A percentile compares a stretch with the other conserved stretches of the same genome.
Conservation (phyloP, 2,797 vertebrate species). For the Brotula barbata region DNA sequence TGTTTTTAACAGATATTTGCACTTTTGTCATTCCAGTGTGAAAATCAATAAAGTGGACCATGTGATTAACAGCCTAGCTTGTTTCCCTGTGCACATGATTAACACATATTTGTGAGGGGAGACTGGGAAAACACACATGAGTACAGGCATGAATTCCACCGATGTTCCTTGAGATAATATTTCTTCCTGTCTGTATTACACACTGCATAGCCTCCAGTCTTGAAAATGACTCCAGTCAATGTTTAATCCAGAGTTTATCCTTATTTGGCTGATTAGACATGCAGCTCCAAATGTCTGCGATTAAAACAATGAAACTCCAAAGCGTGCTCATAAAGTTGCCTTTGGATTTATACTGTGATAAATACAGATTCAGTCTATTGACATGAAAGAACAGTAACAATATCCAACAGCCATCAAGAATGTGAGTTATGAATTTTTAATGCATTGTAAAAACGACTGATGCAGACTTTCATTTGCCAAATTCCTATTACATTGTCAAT, state of each 20-base stretch:
- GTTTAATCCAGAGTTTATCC: conserved; percentile 6
- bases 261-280: not conserved
- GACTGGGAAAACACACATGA: no score
- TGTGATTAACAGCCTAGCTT: conserved; percentile 42
- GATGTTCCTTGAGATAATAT: not conserved
- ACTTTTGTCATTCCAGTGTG: conserved; percentile 55
- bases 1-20: conserved; percentile 37
- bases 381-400: not conserved
- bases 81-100: not conserved
- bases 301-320: not conserved
- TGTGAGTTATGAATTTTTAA: not conserved
- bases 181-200: not conserved
- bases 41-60: conserved; percentile 76
- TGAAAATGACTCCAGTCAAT: not conserved
- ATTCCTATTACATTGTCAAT: no score
- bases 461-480: not conserved
- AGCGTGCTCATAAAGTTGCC: not conserved
- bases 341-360: not conserved
- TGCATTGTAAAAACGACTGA: not conserved
- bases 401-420: not conserved
- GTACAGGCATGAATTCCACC: no score
- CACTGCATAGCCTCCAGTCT: not conserved
- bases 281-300: not conserved
- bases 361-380: not conserved
- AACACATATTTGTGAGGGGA: not conserved